Evolutionary conservation across 2,113 vertebrate species (phyloP), one percentile per base, ranked within the genome.

Genomic region (Anolis sagrei): DNA sequence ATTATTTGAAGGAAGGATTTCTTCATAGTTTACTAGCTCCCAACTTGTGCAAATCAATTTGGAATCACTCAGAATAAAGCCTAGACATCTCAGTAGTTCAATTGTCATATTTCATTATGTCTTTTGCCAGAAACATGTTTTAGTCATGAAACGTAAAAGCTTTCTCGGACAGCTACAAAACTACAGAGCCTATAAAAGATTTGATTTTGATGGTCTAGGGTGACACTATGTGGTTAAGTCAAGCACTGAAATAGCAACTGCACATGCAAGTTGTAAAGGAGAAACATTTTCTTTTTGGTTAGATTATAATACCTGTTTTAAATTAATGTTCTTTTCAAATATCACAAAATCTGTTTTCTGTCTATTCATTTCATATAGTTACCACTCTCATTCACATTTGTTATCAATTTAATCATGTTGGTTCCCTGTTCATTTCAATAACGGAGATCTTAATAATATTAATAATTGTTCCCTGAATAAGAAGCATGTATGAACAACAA

Each of bases 161-260:
- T 29, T 48, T 34, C 54, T 51, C 9, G 48, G 11, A 14, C 7
- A 81, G 4, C 6, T 89, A 69, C 51, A 80, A 39, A 14, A 76
- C 81, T 23, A 19, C 72, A 74, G 7, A 21, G 29, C 36, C 81
- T 78, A 5, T 5, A 7, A 3, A 34, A 34, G 84, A 70, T 82
- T n/a, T 19, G 81, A 16, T 91, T 94, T 64, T 82, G 79, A 73
- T 72, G 93, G 93, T 94, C 87, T 95, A 94, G 92, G 87, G 94
- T 94, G 94, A 94, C 94, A 95, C 94, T 94, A n/a, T 89, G 93
- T 95, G 94, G 94, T 87, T 93, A 91, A 93, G 87, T 70, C 7
- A 44, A 88, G 93, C 91, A 94, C 87, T 93, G 86, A 93, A 91
- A 66, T 70, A 86, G 5, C 79, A 32, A 34, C 13, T 85, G 62